A percentile compares a stretch with the other conserved stretches of the same genome.
phyloP scores from a whole-genome alignment of 2,797 vertebrate genomes.

The Percopsis omiscomaycus region DNA sequence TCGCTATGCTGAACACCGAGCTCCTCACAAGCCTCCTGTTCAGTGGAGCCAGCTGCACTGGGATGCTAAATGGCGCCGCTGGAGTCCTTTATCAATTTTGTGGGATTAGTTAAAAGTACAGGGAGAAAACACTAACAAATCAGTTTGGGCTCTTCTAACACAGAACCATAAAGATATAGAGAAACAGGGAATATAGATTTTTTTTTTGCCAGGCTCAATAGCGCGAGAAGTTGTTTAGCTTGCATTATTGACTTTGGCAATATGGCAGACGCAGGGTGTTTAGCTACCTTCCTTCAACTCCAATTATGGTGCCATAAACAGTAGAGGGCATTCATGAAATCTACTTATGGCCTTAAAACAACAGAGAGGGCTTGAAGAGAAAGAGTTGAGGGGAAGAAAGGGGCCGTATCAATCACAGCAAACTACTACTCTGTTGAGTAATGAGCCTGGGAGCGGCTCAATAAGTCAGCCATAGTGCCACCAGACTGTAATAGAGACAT shows the following conservation, averaged over 20 bases:
- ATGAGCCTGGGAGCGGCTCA: conserved; percentile 83
- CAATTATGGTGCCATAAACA: conserved; percentile 98
- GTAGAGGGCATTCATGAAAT: conserved; percentile 85
- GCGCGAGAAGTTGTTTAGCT: conserved; percentile 98
- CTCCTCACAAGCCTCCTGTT: conserved; percentile 19
- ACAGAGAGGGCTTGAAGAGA: conserved; percentile 72
- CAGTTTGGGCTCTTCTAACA: conserved; percentile 58
- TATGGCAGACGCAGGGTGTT: conserved; percentile 87
- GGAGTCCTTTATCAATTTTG: conserved; percentile 69
- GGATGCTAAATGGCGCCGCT: conserved; percentile 59
- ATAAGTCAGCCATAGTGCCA: conserved; percentile 88
- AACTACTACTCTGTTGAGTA: conserved; percentile 77
- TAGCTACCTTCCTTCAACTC: conserved; percentile 92
- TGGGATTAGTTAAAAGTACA: conserved; percentile 76
- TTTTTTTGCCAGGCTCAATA: conserved; percentile 87
- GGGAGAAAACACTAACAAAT: conserved; percentile 72
- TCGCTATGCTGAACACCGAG: conserved; percentile 28
- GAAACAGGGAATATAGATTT: conserved; percentile 90
- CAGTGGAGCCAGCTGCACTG: conserved; percentile 32
- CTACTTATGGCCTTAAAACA: conserved; percentile 84
- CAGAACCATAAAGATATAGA: conserved; percentile 79
- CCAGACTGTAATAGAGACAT: conserved; percentile 80
- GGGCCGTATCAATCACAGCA: conserved; percentile 71
- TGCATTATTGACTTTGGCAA: conserved; percentile 94
- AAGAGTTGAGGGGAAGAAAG: conserved; percentile 33